Conservation (phyloP, 1,140 invertebrate genomes). For the Drosophila watanabei region DNA sequence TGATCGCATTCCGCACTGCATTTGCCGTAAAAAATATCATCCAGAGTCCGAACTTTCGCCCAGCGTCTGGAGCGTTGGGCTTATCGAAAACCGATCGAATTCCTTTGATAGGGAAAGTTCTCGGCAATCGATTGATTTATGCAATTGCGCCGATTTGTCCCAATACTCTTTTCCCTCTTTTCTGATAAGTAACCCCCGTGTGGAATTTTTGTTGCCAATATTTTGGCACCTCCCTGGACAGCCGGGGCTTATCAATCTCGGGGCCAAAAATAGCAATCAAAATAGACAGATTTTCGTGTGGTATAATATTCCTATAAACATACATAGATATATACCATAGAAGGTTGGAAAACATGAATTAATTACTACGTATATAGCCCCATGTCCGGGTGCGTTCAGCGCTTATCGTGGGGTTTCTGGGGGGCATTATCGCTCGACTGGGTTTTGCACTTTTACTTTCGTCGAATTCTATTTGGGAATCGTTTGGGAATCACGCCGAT, state of each 20-base stretch:
- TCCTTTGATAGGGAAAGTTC: conserved; percentile 40
- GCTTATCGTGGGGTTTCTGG: conserved; percentile 23
- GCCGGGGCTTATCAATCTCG: conserved; percentile 29
- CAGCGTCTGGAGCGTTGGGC: conserved; percentile 8
- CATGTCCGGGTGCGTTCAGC: conserved; percentile 29
- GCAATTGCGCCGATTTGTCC: conserved; percentile 10
- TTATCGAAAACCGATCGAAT: conserved; percentile 31
- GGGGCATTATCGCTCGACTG: conserved; percentile 30
- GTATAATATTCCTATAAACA: background rate
- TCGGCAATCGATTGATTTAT: conserved; percentile 34
- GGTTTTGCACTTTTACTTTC: conserved; percentile 67
- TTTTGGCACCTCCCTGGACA: conserved; percentile 4
- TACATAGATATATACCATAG: background rate
- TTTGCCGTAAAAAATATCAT: conserved; percentile 6
- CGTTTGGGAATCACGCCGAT: conserved; percentile 20
- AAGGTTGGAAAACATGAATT: conserved; percentile 38
- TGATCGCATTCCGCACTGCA: conserved; percentile 20
- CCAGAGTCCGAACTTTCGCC: conserved; percentile 28
- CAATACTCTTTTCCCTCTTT: conserved; percentile 10
- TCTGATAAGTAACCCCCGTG: conserved; percentile 17
- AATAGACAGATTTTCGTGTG: conserved; percentile 9
- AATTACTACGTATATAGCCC: conserved; percentile 2
- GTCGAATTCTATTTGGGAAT: conserved; percentile 4
- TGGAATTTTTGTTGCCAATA: conserved; percentile 2
- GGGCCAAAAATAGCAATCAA: conserved; percentile 28